Percentiles rank a stretch among this genome's conserved stretches.
These are phyloP conservation scores for Glaucopsyche alexis DNA, from an alignment of 2,888 invertebrate species.

Conservation along the genomic window DNA sequence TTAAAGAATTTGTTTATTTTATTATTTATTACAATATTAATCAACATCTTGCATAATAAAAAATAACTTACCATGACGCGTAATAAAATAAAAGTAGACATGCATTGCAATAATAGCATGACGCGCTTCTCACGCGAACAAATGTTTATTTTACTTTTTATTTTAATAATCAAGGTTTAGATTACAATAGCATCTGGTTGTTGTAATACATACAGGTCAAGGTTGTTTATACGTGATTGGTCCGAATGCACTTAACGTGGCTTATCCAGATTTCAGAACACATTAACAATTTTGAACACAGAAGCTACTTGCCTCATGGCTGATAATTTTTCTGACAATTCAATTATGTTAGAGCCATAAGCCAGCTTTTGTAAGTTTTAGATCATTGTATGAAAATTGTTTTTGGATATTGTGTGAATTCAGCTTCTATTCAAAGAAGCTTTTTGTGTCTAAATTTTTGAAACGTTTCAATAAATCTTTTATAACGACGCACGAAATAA, in stretches of 20 bases:
- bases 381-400: neutral
- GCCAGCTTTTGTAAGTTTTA: neutral
- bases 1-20: neutral
- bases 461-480: constrained; percentile 12
- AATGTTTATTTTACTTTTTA: constrained; percentile 19
- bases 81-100: neutral
- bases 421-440: neutral
- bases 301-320: neutral
- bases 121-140: constrained; percentile 16
- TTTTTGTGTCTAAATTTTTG: neutral
- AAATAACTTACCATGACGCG: neutral
- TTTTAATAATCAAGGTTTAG: constrained; percentile 26
- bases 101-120: neutral
- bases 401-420: neutral
- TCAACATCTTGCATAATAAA: neutral
- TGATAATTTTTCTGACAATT: neutral
- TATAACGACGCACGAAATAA: neutral
- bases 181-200: constrained; percentile 21
- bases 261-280: neutral
- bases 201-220: constrained; percentile 11
- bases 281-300: neutral
- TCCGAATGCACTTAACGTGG: neutral
- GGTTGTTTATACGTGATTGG: constrained; percentile 1
- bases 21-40: neutral
- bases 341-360: neutral